These are phyloP conservation scores for Siniperca obscura DNA, from an alignment of 2,797 vertebrate species.

Conservation along the genomic window DNA sequence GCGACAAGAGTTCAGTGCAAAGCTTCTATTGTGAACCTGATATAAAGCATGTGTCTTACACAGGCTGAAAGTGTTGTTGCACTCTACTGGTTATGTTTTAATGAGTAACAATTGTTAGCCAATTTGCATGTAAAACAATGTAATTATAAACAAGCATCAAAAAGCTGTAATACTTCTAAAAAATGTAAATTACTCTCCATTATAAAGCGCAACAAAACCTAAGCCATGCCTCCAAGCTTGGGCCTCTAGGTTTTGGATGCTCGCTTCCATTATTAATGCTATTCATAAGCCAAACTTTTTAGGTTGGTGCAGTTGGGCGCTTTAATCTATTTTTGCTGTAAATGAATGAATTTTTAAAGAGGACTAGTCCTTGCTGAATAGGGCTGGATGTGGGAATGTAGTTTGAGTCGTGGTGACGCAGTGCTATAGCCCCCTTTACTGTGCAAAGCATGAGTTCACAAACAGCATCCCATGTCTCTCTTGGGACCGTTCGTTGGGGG, in stretches of 20 bases:
- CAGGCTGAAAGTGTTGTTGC: constrained; percentile 54
- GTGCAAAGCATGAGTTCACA: constrained; percentile 81
- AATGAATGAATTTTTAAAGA: constrained; percentile 88
- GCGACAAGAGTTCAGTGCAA: constrained; percentile 50
- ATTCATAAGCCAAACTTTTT: constrained; percentile 85
- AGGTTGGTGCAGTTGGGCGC: constrained; percentile 80
- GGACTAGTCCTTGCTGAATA: constrained; percentile 80
- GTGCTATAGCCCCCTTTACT: constrained; percentile 77
- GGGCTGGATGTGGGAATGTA: constrained; percentile 76
- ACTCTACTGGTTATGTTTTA: constrained; percentile 77
- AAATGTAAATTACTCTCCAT: constrained; percentile 83
- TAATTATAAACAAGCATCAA: constrained; percentile 83
- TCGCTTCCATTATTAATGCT: constrained; percentile 85
- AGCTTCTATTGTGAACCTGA: constrained; percentile 61
- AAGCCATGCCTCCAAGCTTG: constrained; percentile 76
- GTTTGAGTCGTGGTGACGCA: constrained; percentile 74
- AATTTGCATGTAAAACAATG: constrained; percentile 85
- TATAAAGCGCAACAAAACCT: constrained; percentile 83
- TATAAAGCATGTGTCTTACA: constrained; percentile 70
- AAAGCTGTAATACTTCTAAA: constrained; percentile 80
- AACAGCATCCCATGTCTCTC: constrained; percentile 78
- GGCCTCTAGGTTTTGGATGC: constrained; percentile 78
- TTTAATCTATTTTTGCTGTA: constrained; percentile 88
- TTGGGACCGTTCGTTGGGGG: constrained; percentile 77
- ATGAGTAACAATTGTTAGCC: constrained; percentile 78